A percentile compares a stretch with the other conserved stretches of the same genome.
These are phyloP conservation scores for Chamaetylas fuelleborni DNA, from an alignment of 2,113 vertebrate genomes.

Conservation along the genomic window DNA sequence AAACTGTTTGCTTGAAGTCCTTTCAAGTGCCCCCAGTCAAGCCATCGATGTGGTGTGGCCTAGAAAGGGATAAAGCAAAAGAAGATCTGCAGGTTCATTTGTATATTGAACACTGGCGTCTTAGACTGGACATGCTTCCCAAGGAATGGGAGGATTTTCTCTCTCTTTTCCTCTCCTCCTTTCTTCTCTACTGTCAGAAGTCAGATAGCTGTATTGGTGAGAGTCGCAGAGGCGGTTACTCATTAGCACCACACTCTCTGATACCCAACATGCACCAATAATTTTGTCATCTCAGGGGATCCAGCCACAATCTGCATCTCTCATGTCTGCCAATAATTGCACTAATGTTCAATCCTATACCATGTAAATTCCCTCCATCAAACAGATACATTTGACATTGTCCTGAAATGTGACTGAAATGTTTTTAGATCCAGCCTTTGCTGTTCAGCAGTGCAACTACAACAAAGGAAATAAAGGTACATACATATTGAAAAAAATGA, in stretches of 20 bases:
- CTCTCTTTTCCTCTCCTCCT: neutral
- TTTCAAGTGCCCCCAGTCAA: neutral
- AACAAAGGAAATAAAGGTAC: neutral
- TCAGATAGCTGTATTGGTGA: neutral
- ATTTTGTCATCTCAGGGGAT: neutral
- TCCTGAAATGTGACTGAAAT: neutral
- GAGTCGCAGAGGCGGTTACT: neutral
- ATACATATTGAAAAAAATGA: neutral
- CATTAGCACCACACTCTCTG: accelerated
- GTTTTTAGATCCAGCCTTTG: neutral
- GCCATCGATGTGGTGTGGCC: neutral
- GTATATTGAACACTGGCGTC: neutral
- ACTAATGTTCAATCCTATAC: neutral
- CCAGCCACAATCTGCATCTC: neutral
- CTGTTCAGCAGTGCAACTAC: neutral
- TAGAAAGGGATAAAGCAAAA: neutral
- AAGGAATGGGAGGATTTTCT: neutral
- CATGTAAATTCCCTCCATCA: neutral
- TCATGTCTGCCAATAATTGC: neutral
- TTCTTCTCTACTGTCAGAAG: neutral
- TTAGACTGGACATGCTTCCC: neutral
- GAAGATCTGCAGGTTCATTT: neutral
- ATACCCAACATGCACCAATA: neutral
- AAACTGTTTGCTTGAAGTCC: neutral
- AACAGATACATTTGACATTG: neutral